A percentile compares a stretch with the other conserved stretches of the same genome.
Evolutionary conservation across 2,113 vertebrate genomes (phyloP).

Genomic region (Psittacula cyanocephala): DNA sequence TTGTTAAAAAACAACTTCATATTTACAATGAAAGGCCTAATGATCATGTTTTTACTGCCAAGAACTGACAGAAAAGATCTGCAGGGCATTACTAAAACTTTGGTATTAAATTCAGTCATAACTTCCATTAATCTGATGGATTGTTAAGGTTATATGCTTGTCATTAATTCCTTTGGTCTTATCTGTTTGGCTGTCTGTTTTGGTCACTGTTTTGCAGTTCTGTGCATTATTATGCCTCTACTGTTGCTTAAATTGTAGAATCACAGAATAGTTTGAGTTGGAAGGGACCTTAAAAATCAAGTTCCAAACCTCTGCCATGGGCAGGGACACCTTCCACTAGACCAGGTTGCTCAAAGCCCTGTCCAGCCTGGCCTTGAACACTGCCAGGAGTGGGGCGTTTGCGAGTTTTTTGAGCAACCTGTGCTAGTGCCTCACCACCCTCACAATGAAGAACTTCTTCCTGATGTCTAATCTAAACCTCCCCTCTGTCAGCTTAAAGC

Average conservation of each 20-base stretch:
- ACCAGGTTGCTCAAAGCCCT: neutral
- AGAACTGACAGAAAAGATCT: neutral
- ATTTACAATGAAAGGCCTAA: neutral
- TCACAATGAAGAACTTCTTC: neutral
- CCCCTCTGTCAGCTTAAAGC: neutral
- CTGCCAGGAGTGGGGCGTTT: neutral
- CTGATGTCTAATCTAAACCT: neutral
- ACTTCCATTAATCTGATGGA: neutral
- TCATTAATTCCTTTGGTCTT: neutral
- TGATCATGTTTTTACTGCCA: neutral
- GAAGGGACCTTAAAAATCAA: neutral
- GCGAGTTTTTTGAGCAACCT: neutral
- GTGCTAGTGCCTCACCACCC: neutral
- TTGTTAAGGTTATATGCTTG: neutral
- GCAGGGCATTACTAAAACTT: neutral
- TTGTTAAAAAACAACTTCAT: neutral
- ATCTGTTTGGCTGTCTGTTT: neutral
- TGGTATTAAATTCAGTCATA: neutral
- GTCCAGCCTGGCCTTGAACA: neutral
- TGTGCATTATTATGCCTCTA: neutral
- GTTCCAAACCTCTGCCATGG: neutral
- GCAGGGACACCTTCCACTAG: neutral
- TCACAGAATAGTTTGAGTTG: neutral
- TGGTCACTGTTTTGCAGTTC: neutral
- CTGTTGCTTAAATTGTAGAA: neutral